Percentiles rank a stretch among this genome's conserved stretches.
These are phyloP conservation scores for Hyppa rectilinea DNA, from an alignment of 2,888 invertebrate species.

Conservation along the genomic window DNA sequence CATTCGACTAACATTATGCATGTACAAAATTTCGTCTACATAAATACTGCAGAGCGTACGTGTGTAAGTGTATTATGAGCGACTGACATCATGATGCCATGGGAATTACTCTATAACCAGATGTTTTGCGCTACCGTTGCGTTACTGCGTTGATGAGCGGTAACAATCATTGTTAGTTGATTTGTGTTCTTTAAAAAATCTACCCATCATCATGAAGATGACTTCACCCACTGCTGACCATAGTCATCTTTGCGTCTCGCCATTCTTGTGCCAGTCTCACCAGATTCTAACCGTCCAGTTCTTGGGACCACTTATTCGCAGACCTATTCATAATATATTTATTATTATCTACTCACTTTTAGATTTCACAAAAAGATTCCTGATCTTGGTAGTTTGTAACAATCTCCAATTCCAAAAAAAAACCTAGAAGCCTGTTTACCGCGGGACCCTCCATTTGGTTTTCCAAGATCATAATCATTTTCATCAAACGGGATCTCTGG, in stretches of 20 bases:
- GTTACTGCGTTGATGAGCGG: not conserved
- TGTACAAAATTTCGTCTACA: not conserved
- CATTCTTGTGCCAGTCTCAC: not conserved
- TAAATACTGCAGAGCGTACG: not conserved
- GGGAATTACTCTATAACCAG: not conserved
- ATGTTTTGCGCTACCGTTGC: too few species aligned
- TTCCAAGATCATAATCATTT: not conserved
- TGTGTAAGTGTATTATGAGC: not conserved
- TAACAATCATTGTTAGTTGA: not conserved
- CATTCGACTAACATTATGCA: not conserved
- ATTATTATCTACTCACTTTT: too few species aligned
- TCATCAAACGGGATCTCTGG: not conserved
- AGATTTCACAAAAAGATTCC: not conserved
- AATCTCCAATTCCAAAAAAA: not conserved
- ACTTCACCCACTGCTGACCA: not conserved
- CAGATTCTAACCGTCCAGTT: not conserved
- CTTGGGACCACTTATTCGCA: too few species aligned
- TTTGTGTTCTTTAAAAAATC: not conserved
- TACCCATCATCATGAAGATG: not conserved
- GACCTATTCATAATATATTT: too few species aligned
- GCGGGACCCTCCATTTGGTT: too few species aligned
- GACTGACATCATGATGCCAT: too few species aligned
- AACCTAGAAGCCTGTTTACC: too few species aligned
- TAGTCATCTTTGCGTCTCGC: not conserved
- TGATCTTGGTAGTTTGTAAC: not conserved